Conservation (phyloP, 92 coral and sea anemone genomes). For the Phenganax marumi region DNA sequence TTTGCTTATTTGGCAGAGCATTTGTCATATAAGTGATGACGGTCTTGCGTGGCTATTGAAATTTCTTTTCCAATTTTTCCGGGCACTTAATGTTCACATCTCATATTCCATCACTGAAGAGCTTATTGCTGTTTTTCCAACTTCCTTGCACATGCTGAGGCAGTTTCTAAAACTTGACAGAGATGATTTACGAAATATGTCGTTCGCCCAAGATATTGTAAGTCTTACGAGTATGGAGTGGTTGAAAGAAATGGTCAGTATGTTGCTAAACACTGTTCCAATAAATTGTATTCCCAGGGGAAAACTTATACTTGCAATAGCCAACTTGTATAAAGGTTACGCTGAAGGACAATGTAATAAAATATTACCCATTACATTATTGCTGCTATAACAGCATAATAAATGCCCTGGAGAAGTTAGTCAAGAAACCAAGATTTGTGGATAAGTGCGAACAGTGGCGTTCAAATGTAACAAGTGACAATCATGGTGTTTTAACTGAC, state of each 20-base stretch:
- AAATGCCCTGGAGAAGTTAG: slow-evolving; percentile 33
- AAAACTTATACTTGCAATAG: slow-evolving; percentile 39
- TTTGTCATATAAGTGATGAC: slow-evolving; percentile 50
- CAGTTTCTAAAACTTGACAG: slow-evolving; percentile 38
- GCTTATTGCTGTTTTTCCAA: slow-evolving; percentile 30
- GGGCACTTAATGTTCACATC: slow-evolving; percentile 36
- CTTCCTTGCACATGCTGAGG: too few relatives aligned
- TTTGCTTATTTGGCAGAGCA: slow-evolving; percentile 44
- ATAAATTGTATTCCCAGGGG: slow-evolving; percentile 42
- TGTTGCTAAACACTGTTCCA: slow-evolving; percentile 33
- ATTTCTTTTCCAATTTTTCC: slow-evolving; percentile 48
- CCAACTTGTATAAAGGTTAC: slow-evolving; percentile 48
- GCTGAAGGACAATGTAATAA: slow-evolving; percentile 35
- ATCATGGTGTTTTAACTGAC: slow-evolving; percentile 8
- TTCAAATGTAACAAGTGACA: slow-evolving; percentile 5
- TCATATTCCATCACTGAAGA: slow-evolving; percentile 29
- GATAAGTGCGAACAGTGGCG: slow-evolving; percentile 51
- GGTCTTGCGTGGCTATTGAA: slow-evolving; percentile 53
- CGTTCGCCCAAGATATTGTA: slow-evolving; percentile 47
- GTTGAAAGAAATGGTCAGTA: slow-evolving; percentile 22
- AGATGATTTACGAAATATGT: slow-evolving; percentile 49
- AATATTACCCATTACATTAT: slow-evolving; percentile 43
- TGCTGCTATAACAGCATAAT: slow-evolving; percentile 46
- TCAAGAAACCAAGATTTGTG: slow-evolving; percentile 27
- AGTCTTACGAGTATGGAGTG: slow-evolving; percentile 43